Percentiles rank a stretch among this genome's conserved stretches.
Conservation (phyloP, 1,140 invertebrate species). For the Camponotus pennsylvanicus region DNA sequence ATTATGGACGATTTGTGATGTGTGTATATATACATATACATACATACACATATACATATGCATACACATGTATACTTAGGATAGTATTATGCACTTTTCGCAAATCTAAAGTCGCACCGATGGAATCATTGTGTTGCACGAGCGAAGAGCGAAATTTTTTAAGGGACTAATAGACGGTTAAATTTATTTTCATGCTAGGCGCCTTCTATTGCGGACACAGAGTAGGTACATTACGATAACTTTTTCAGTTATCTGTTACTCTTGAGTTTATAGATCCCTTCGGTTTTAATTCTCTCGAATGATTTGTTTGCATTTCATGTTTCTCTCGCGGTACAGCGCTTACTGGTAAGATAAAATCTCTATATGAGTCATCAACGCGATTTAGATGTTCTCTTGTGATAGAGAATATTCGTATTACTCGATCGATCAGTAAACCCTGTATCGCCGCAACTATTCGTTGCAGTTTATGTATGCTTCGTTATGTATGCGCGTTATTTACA, state of each 20-base stretch:
- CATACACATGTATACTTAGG: neutral
- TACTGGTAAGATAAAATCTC: conserved; percentile 37
- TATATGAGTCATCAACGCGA: neutral
- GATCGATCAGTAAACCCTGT: conserved; percentile 51
- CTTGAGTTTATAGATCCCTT: conserved; percentile 6
- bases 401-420: neutral
- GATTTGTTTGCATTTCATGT: conserved; percentile 60
- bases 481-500: neutral
- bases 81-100: conserved; percentile 17
- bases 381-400: neutral
- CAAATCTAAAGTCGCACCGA: conserved; percentile 56
- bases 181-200: conserved; percentile 86
- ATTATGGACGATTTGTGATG: conserved; percentile 15
- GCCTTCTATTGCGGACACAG: conserved; percentile 86
- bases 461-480: conserved; percentile 46
- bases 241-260: conserved; percentile 57
- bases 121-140: conserved; percentile 67
- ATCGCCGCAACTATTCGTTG: conserved; percentile 44
- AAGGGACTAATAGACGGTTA: conserved; percentile 80
- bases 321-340: conserved; percentile 33
- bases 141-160: conserved; percentile 46
- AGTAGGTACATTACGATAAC: conserved; percentile 84
- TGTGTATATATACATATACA: neutral
- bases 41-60: neutral
- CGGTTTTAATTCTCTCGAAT: conserved; percentile 22